Evolutionary conservation across 2,797 vertebrate genomes (phyloP).

Genomic region (Eremophila alpestris): DNA sequence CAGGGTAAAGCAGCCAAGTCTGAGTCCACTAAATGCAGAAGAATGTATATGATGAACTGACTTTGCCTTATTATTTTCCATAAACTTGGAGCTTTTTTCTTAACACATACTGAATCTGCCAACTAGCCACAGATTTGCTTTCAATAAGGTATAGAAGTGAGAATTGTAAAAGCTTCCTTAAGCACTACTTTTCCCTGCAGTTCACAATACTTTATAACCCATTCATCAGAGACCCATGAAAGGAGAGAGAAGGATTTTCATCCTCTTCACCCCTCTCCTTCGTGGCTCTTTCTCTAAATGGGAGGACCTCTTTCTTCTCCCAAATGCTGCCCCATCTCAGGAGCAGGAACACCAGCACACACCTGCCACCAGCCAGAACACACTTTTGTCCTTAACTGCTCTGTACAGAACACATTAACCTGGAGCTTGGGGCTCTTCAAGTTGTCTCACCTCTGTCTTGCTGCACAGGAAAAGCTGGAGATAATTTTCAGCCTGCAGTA

Average conservation of each 20-base stretch:
- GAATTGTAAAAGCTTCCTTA: not conserved
- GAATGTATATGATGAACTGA: slow-evolving; percentile 5
- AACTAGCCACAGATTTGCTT: not conserved
- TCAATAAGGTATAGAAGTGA: not conserved
- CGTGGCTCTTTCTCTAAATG: not conserved
- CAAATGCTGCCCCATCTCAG: not conserved
- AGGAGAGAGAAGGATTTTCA: not conserved
- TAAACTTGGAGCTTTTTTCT: not conserved
- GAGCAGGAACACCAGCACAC: not conserved
- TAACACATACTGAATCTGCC: not conserved
- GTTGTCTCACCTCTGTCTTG: not conserved
- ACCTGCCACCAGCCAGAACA: not conserved
- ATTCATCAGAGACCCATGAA: not conserved
- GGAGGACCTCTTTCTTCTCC: not conserved
- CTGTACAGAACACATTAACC: not conserved
- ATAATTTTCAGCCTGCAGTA: not conserved
- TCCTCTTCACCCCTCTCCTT: not conserved
- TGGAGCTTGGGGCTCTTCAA: not conserved
- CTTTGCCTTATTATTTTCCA: not conserved
- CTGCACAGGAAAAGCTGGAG: not conserved
- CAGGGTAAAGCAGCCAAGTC: not conserved
- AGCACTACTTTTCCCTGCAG: not conserved
- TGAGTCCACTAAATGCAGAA: not conserved
- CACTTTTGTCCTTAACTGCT: not conserved
- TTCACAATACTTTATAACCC: not conserved